Evolutionary conservation across 2,113 vertebrate species (phyloP).

Genomic region (Antechinus stuartii): DNA sequence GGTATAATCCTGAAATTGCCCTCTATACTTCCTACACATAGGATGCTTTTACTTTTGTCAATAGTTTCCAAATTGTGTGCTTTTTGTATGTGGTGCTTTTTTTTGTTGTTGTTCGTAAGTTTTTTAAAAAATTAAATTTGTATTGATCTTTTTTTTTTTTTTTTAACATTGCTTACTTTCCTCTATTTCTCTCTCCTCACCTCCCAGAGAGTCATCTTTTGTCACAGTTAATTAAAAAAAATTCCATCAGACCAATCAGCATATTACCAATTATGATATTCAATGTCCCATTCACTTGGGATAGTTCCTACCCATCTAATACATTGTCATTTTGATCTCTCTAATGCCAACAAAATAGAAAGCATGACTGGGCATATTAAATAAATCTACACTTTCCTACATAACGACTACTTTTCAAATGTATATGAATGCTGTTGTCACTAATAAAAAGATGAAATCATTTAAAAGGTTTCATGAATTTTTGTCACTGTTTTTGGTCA

Average conservation of each 20-base stretch:
- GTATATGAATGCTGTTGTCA: neutral
- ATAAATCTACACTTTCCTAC: neutral
- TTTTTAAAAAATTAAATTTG: neutral
- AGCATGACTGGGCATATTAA: neutral
- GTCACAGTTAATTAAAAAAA: neutral
- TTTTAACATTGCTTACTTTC: neutral
- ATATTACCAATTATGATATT: neutral
- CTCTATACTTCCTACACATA: neutral
- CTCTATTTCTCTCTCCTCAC: neutral
- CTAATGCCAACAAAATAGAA: neutral
- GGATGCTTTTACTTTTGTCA: neutral
- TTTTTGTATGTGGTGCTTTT: neutral
- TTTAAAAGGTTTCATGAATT: neutral
- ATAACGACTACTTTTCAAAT: neutral
- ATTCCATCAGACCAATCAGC: neutral
- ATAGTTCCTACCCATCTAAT: neutral
- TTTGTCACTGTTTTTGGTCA: neutral
- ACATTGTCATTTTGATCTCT: neutral
- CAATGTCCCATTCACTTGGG: neutral
- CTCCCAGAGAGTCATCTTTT: neutral
- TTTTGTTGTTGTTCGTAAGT: neutral
- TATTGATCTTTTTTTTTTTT: neutral
- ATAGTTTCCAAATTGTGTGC: neutral
- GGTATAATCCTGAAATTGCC: neutral
- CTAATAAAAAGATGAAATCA: neutral